These are phyloP conservation scores for Plemyria rubiginata DNA, from an alignment of 2,888 invertebrate species.

Conservation along the genomic window DNA sequence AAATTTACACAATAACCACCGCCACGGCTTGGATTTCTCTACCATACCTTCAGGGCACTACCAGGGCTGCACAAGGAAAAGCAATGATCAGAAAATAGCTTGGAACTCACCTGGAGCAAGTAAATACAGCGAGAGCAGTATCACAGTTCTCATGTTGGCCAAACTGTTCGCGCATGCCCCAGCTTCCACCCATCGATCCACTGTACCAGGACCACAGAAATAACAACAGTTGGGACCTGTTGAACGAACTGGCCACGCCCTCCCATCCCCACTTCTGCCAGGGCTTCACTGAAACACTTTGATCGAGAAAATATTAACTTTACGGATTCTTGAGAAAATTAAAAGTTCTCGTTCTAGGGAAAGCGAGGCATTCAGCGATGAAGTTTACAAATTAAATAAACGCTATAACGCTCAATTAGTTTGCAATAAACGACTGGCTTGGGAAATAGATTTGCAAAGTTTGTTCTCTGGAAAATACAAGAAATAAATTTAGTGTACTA, in stretches of 20 bases:
- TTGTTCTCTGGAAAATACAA: background rate
- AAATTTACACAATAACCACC: constrained; percentile 5
- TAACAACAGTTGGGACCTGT: constrained; percentile 62
- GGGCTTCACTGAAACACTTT: constrained; percentile 62
- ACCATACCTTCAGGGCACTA: constrained; percentile 12
- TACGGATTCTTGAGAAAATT: constrained; percentile 73
- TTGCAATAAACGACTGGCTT: constrained; percentile 6
- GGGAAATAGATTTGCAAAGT: background rate
- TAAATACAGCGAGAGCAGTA: constrained; percentile 71
- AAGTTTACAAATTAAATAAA: constrained; percentile 48
- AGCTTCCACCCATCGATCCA: constrained; percentile 76
- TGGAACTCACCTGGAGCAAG: constrained; percentile 71
- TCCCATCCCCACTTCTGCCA: constrained; percentile 45
- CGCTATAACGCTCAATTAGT: background rate
- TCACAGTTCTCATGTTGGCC: constrained; percentile 73
- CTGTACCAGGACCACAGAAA: constrained; percentile 48
- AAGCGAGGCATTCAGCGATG: constrained; percentile 35
- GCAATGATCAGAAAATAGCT: constrained; percentile 15
- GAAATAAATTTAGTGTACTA: background rate
- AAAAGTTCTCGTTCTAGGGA: constrained; percentile 59
- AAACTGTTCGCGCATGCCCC: constrained; percentile 72
- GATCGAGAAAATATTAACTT: constrained; percentile 77
- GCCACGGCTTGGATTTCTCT: constrained; percentile 10
- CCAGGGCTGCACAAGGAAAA: constrained; percentile 20
- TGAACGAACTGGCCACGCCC: constrained; percentile 65